Evolutionary conservation across 2,113 vertebrate genomes (phyloP).

Genomic region (Ochotona princeps): DNA sequence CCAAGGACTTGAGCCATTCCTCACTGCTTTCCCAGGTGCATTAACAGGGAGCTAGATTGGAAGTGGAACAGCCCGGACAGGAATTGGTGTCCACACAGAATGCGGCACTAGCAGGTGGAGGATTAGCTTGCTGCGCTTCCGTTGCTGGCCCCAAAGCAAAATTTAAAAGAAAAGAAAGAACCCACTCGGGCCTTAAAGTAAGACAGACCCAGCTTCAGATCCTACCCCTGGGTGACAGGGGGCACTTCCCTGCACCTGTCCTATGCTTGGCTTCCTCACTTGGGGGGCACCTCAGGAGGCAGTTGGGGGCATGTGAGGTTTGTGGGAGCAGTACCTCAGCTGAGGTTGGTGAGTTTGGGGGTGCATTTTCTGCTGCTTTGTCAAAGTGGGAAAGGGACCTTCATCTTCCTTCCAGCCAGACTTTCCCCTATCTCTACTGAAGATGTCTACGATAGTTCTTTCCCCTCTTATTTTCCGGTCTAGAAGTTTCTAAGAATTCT

Average conservation of each 20-base stretch:
- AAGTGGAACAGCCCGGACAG: too few relatives aligned
- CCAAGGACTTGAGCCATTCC: too few relatives aligned
- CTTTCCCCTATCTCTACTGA: too few relatives aligned
- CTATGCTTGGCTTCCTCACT: background rate
- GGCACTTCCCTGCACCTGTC: background rate
- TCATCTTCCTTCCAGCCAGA: background rate
- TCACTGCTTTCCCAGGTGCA: too few relatives aligned
- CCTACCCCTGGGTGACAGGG: background rate
- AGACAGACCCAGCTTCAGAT: background rate
- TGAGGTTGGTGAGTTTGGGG: background rate
- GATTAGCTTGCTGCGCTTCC: too few relatives aligned
- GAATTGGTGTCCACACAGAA: too few relatives aligned
- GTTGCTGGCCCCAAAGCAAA: too few relatives aligned
- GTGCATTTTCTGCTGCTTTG: background rate
- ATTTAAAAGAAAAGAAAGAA: background rate
- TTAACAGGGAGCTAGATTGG: too few relatives aligned
- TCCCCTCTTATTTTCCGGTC: background rate
- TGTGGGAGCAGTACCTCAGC: background rate
- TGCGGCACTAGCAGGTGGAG: too few relatives aligned
- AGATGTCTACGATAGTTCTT: background rate
- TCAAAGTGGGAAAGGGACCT: background rate
- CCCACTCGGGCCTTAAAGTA: rapidly evolving
- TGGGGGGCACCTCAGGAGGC: background rate
- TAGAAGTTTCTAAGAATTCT: background rate
- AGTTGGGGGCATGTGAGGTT: background rate